Conservation (phyloP, 92 coral and sea anemone species). For the Metridium senile region DNA sequence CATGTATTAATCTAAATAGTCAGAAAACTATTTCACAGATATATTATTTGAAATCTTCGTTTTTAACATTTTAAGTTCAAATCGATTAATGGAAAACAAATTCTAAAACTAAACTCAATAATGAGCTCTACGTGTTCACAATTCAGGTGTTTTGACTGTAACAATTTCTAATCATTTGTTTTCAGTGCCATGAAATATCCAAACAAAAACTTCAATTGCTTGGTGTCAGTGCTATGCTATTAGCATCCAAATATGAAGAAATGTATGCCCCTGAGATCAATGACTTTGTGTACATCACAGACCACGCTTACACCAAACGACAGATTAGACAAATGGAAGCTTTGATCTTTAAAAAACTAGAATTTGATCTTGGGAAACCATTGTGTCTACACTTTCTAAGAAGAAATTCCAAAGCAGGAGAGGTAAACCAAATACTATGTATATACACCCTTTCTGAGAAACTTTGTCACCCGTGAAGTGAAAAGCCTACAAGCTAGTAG, state of each 20-base stretch:
- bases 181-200: conserved; percentile 56
- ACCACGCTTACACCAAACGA: conserved; percentile 77
- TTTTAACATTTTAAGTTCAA: too few species aligned
- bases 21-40: too few species aligned
- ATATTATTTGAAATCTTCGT: too few species aligned
- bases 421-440: conserved; percentile 64
- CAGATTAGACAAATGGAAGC: conserved; percentile 86
- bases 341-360: conserved; percentile 65
- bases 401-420: conserved; percentile 97
- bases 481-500: too few species aligned
- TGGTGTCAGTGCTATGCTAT: conserved; percentile 96
- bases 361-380: conserved; percentile 86
- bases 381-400: conserved; percentile 91
- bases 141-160: too few species aligned
- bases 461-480: too few species aligned
- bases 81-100: too few species aligned
- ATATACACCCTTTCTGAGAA: too few species aligned
- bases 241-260: conserved; percentile 96
- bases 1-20: too few species aligned
- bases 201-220: conserved; percentile 79
- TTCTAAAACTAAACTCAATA: too few species aligned
- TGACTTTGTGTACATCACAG: conserved; percentile 98
- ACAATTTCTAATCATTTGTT: too few species aligned
- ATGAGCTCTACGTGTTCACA: too few species aligned
- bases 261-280: conserved; percentile 97